phyloP scores from a whole-genome alignment of 2,888 invertebrate species.

The Coleophora flavipennella region DNA sequence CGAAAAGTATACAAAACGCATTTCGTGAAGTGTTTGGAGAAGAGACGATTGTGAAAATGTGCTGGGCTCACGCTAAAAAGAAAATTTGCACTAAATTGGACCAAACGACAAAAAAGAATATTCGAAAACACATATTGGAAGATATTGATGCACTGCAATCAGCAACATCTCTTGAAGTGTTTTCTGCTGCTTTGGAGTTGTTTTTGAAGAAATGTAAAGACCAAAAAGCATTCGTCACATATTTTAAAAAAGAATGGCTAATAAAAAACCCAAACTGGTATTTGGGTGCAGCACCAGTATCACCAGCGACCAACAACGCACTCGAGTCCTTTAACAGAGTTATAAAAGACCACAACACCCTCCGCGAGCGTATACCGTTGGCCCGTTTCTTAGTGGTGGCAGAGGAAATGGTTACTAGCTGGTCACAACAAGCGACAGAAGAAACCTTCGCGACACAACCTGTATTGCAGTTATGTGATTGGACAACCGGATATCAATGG shows the following conservation, averaged over 20 bases:
- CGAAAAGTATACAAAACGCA: too few species aligned
- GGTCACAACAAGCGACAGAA: background rate
- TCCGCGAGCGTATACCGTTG: background rate
- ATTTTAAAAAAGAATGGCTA: too few species aligned
- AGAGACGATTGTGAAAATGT: too few species aligned
- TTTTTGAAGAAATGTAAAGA: background rate
- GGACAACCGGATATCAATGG: background rate
- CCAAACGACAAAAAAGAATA: background rate
- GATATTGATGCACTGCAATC: background rate
- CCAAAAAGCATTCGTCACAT: too few species aligned
- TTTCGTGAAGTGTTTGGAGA: too few species aligned
- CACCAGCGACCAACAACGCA: slow-evolving; percentile 14
- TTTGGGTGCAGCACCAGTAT: slow-evolving; percentile 10
- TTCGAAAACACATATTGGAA: background rate
- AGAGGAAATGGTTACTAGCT: background rate
- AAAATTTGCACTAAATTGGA: background rate
- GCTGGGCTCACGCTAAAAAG: background rate
- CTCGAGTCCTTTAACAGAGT: slow-evolving; percentile 8
- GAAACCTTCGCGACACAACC: background rate
- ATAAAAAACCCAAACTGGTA: slow-evolving; percentile 9
- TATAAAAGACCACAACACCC: slow-evolving; percentile 8
- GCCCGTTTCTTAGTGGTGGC: background rate
- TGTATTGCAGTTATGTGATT: background rate
- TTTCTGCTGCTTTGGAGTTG: background rate
- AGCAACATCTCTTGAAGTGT: background rate